phyloP scores from a whole-genome alignment of 2,797 vertebrate genomes.

The Valencia hispanica region DNA sequence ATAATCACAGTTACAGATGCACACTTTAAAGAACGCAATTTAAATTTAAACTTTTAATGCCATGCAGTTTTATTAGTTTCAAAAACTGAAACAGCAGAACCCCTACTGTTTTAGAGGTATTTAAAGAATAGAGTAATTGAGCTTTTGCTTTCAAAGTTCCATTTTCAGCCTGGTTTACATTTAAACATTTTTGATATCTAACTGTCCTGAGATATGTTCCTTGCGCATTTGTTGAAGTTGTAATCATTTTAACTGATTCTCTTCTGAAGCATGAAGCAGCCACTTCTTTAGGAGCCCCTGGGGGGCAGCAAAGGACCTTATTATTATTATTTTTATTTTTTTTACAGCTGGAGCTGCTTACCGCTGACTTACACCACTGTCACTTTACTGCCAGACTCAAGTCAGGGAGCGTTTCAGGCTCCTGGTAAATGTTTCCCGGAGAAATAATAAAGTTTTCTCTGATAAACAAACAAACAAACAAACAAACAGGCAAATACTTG shows the following conservation, averaged over 20 bases:
- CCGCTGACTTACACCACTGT: constrained; percentile 47
- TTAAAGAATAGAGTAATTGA: not conserved
- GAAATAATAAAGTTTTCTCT: constrained; percentile 47
- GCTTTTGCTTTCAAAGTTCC: not conserved
- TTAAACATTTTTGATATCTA: constrained; percentile 8
- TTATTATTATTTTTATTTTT: no score
- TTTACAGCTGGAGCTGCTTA: constrained; percentile 42
- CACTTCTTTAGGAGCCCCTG: constrained; percentile 57
- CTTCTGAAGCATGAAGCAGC: constrained; percentile 1
- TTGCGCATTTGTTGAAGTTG: constrained; percentile 3
- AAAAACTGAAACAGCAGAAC: not conserved
- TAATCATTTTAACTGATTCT: constrained; percentile 8
- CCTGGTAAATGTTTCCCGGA: constrained; percentile 48
- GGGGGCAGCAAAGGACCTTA: constrained; percentile 82
- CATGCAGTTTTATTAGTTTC: not conserved
- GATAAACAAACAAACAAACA: constrained; percentile 32
- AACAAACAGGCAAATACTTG: constrained; percentile 25
- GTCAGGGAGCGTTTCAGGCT: constrained; percentile 43
- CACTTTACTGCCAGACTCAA: constrained; percentile 48
- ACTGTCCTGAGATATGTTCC: constrained; percentile 20
- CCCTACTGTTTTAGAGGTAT: not conserved
- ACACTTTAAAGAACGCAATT: constrained; percentile 16
- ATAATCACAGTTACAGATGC: constrained; percentile 30
- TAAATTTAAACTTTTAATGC: not conserved
- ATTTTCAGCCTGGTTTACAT: not conserved